Evolutionary conservation across 1,140 invertebrate species (phyloP), one percentile per base, ranked within the genome.

Genomic region (Homarus americanus): DNA sequence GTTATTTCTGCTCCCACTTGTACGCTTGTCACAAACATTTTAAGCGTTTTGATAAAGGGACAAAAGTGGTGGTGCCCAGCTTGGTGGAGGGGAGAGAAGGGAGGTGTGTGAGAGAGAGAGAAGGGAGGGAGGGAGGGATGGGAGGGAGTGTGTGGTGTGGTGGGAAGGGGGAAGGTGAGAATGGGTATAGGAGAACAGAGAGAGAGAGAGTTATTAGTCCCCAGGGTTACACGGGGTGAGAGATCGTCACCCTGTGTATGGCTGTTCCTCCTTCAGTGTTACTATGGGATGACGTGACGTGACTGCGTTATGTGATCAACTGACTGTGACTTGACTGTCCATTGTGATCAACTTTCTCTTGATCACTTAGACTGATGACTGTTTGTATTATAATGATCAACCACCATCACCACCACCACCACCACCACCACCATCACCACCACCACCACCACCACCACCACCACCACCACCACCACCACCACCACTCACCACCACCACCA

Each of bases 171-270:
- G 32, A 78, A 34, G 34, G 10, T 5, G 75, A 36, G 75, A 78
- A 32, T n/a, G 75, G 34, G 10, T 49, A 49, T n/a, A 34, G 5
- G 75, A 79, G 38, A n/a, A n/a, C n/a, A 79, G 76, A 44, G 38
- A 79, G 76, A 79, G 76, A 79, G 38, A 28, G 38, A 41, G 76
- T 15, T 7, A 41, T n/a, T n/a, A n/a, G n/a, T n/a, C n/a, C n/a
- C n/a, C n/a, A n/a, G n/a, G n/a, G n/a, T n/a, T n/a, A n/a, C n/a
- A n/a, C n/a, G n/a, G n/a, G n/a, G n/a, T n/a, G n/a, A n/a, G n/a
- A n/a, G n/a, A n/a, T n/a, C n/a, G n/a, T n/a, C n/a, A n/a, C n/a
- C n/a, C n/a, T n/a, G n/a, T n/a, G n/a, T n/a, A n/a, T n/a, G n/a
- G n/a, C n/a, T n/a, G n/a, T n/a, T n/a, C n/a, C n/a, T n/a, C n/a